phyloP scores from a whole-genome alignment of 2,113 vertebrate genomes.

The Mystacornis crossleyi region DNA sequence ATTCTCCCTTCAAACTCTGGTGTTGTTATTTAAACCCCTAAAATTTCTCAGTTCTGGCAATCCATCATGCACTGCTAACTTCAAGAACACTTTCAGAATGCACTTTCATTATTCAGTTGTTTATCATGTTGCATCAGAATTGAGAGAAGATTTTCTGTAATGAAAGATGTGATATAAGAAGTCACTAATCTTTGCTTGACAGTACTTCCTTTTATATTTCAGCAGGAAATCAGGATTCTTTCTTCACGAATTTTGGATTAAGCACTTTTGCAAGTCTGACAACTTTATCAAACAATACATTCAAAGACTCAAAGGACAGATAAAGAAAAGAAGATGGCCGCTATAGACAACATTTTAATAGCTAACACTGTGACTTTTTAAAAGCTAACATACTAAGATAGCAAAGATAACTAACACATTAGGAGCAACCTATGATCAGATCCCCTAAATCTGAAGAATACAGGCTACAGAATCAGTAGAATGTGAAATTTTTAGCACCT shows the following conservation, averaged over 20 bases:
- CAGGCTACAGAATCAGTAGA: not conserved
- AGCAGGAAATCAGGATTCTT: not conserved
- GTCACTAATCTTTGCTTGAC: not conserved
- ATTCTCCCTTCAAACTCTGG: not conserved
- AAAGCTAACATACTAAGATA: not conserved
- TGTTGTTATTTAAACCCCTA: not conserved
- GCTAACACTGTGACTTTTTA: not conserved
- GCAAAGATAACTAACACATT: not conserved
- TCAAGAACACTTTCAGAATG: not conserved
- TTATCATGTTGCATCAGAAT: not conserved
- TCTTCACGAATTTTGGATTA: not conserved
- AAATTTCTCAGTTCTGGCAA: not conserved
- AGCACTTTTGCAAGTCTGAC: not conserved
- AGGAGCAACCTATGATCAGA: not conserved
- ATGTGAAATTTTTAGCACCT: not conserved
- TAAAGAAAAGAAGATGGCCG: not conserved
- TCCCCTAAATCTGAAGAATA: not conserved
- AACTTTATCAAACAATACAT: not conserved
- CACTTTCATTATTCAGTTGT: not conserved
- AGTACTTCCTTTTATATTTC: not conserved
- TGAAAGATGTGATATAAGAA: not conserved
- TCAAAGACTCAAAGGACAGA: not conserved
- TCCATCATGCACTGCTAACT: not conserved
- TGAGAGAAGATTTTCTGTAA: not conserved
- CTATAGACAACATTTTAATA: not conserved